Base-by-base conservation (phyloP, 2,888 invertebrate species). In the Dasypolia templi region DNA sequence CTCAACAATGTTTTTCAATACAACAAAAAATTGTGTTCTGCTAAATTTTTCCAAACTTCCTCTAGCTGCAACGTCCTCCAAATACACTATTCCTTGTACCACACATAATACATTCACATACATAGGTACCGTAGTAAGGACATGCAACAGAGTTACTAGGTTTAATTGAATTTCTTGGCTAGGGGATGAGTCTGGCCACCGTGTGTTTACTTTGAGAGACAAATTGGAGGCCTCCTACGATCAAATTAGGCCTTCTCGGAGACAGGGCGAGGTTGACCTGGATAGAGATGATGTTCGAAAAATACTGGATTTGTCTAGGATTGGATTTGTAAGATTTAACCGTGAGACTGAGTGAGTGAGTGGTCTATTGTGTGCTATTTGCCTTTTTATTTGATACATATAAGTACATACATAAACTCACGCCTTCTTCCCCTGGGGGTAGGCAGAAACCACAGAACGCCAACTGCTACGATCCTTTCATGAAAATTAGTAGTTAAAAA, bases 131-230 rank as follows among this genome's bases (percentile, higher is more conserved):
- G 67, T 55, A 82, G 83, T 79, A 85, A 89, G 89, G 86, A 89
- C 90, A 88, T 91, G 91, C 89, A 91, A 88, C 87, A 75, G 77
- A 92, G 91, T 89, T 92, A 91, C 90, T 90, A 89, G 89, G 82
- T 87, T 86, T 92, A 94, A 94, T 94, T 94, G 93, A 92, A 93
- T 94, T 92, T 93, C 92, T 92, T 88, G 86, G 83, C 87, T 88
- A 87, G 85, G 89, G 85, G 87, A 88, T 89, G 91, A 89, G 85
- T 75, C 84, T 87, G 87, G 88, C 89, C 87, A 87, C 87, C 79
- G 86, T 81, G 88, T 91, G 91, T 93, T 92, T 92, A 90, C 91
- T 88, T 88, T 88, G 76, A 85, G 83, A 81, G 84, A 87, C 86
- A 90, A 90, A 91, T 89, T 90, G 82, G 61, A 65, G 87, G 86